Base-by-base conservation (phyloP, 2,113 vertebrate species). In the Ctenodactylus gundi region DNA sequence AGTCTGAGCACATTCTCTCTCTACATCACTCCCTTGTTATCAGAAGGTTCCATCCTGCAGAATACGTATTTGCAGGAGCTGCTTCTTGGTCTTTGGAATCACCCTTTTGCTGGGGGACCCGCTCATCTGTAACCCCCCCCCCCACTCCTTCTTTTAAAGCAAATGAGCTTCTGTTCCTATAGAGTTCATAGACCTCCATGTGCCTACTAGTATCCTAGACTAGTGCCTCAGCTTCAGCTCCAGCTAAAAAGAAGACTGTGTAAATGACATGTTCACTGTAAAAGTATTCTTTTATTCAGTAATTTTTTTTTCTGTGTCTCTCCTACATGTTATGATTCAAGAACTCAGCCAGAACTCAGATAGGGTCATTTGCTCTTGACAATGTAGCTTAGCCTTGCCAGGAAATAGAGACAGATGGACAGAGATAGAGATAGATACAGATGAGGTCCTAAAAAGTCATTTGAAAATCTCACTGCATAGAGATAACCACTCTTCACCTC, bases 221-320 rank as follows among this genome's bases (percentile, higher is more conserved):
- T 15, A 41, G 7, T 85, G n/a, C 23, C 17, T 76, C 11, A 77
- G 36, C 57, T 73, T 58, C 25, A 68, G 34, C 34, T 67, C 68
- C 72, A 67, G 49, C 51, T 70, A 55, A 39, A 83, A 67, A 82
- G 53, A 92, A 76, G 21, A 20, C 94, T 90, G 57, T 64, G 4
- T 34, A 82, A 57, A 64, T 84, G 86, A 53, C 12, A 51, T 55
- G 41, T 21, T 65, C 44, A 25, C 51, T 91, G 20, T 84, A 78
- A 91, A 73, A 70, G 13, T 27, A 77, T 60, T 62, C 85, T 41
- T 87, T 88, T 78, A 76, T 72, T 87, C n/a, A 58, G 4, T 72
- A 91, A 49, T 68, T 87, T 84, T 91, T 88, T 91, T 88, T 46
- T 67, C n/a, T n/a, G n/a, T 92, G n/a, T 11, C 36, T 83, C 18